phyloP scores from a whole-genome alignment of 2,113 vertebrate species.

The Erythrolamprus reginae region DNA sequence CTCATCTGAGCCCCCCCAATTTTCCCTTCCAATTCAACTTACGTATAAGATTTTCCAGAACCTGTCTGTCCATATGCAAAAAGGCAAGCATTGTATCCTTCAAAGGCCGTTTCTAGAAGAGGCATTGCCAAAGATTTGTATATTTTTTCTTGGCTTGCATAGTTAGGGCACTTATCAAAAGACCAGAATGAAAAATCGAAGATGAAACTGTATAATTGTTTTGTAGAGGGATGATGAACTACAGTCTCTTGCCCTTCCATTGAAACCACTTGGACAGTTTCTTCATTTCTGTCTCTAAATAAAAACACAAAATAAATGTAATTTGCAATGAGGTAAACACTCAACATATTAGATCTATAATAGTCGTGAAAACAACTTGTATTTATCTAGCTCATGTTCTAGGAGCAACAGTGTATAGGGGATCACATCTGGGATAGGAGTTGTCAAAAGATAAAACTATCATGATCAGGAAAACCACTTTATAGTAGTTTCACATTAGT shows the following conservation, averaged over 20 bases:
- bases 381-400: neutral
- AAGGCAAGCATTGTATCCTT: constrained; percentile 91
- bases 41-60: constrained; percentile 98
- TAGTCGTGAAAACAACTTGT: neutral
- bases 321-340: neutral
- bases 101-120: constrained; percentile 83
- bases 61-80: constrained; percentile 98
- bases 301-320: constrained; percentile 15
- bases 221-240: constrained; percentile 78
- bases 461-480: neutral
- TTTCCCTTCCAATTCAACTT: constrained; percentile 46
- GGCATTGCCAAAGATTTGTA: constrained; percentile 81
- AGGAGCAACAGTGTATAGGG: neutral
- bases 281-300: constrained; percentile 81
- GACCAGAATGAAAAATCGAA: constrained; percentile 91
- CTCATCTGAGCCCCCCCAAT: neutral
- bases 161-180: constrained; percentile 72
- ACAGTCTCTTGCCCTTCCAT: constrained; percentile 76
- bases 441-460: neutral
- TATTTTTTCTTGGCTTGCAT: constrained; percentile 78
- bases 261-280: constrained; percentile 74
- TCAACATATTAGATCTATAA: neutral
- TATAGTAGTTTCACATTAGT: neutral
- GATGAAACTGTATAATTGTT: constrained; percentile 77
- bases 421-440: neutral